Percentiles rank a stretch among this genome's conserved stretches.
Evolutionary conservation across 2,797 vertebrate genomes (phyloP).

Genomic region (Telmatherina bonti): DNA sequence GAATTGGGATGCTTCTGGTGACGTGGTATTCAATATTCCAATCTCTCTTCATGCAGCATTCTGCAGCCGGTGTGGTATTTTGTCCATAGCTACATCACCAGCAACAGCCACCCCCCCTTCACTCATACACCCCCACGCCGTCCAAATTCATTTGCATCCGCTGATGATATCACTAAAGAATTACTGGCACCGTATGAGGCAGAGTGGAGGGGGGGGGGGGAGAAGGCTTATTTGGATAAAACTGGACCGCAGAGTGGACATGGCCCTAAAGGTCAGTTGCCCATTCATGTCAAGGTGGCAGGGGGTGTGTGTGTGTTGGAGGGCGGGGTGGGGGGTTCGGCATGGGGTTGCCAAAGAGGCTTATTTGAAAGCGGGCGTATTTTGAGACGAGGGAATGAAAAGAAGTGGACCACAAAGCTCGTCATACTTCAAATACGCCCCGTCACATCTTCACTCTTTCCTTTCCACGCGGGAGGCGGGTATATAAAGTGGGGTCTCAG

Average conservation of each 20-base stretch:
- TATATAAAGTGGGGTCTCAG: conserved; percentile 44
- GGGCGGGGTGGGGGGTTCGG: conserved; percentile 44
- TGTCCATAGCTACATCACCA: conserved; percentile 68
- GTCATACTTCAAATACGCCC: conserved; percentile 80
- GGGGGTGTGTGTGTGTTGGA: conserved; percentile 65
- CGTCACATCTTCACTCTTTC: conserved; percentile 82
- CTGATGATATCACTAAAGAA: conserved; percentile 86
- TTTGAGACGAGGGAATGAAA: conserved; percentile 82
- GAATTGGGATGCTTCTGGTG: conserved; percentile 73
- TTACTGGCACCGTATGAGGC: conserved; percentile 78
- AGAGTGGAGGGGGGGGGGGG: conserved; percentile 58
- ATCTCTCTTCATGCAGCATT: conserved; percentile 74
- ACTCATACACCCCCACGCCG: conserved; percentile 43
- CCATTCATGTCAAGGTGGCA: conserved; percentile 82
- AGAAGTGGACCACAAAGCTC: conserved; percentile 82
- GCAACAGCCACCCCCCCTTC: conserved; percentile 25
- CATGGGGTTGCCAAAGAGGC: conserved; percentile 76
- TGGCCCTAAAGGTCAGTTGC: conserved; percentile 82
- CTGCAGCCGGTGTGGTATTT: conserved; percentile 76
- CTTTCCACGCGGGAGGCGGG: conserved; percentile 48
- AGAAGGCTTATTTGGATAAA: conserved; percentile 77
- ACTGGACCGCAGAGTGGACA: conserved; percentile 83
- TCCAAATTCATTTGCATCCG: conserved; percentile 84
- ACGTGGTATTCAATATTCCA: conserved; percentile 74
- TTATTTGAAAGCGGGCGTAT: conserved; percentile 81